Conservation (phyloP, 2,888 invertebrate species). For the Platypus cylindrus region DNA sequence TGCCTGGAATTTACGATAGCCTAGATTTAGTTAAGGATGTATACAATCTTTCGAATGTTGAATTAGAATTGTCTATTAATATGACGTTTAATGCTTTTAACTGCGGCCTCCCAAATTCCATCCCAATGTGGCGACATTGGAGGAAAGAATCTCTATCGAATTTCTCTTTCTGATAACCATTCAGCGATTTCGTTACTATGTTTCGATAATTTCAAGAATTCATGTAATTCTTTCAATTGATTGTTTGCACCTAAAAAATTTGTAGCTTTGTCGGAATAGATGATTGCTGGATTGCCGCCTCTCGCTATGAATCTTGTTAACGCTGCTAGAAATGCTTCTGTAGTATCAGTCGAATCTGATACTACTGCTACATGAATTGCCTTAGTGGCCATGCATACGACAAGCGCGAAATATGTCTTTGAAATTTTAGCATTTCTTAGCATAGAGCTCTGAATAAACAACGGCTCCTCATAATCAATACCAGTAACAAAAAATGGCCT, state of each 20-base stretch:
- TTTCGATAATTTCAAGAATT: neutral
- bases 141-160: slow-evolving; percentile 4
- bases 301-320: slow-evolving; percentile 12
- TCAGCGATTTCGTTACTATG: neutral
- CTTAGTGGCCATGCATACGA: slow-evolving; percentile 12
- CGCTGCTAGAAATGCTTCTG: slow-evolving; percentile 10
- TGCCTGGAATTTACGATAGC: neutral
- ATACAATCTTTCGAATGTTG: neutral
- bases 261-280: slow-evolving; percentile 14
- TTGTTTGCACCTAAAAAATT: slow-evolving; percentile 12
- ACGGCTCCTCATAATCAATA: slow-evolving; percentile 12
- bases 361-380: slow-evolving; percentile 13
- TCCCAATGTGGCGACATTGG: neutral
- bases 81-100: neutral
- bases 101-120: neutral
- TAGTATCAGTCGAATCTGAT: slow-evolving; percentile 6
- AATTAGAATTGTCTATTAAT: neutral
- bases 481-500: slow-evolving; percentile 11
- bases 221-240: slow-evolving; percentile 4
- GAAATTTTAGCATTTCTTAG: slow-evolving; percentile 4
- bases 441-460: slow-evolving; percentile 6
- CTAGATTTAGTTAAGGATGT: neutral
- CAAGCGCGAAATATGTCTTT: slow-evolving; percentile 13
- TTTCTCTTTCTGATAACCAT: neutral
- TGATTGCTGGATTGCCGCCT: slow-evolving; percentile 6